Base-by-base conservation (phyloP, 1,140 invertebrate genomes). In the Pararge aegeria region DNA sequence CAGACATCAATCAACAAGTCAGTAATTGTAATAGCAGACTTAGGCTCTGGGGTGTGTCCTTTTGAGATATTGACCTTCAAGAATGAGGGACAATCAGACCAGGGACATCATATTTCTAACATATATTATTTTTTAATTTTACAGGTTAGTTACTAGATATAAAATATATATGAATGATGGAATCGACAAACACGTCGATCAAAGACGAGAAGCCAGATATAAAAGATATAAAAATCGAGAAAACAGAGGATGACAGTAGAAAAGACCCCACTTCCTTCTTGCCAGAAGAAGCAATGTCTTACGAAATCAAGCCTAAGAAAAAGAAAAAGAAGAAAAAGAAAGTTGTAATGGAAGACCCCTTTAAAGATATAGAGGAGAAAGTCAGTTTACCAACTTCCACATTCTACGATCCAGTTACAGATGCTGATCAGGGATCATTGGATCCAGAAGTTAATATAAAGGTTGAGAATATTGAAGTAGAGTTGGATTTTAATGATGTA, bases 401-500 rank as follows among this genome's bases (percentile, higher is more conserved):
- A 24, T 38, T 73, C 4, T 73, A 68, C 61, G 63, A 75, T 37
- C 55, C 70, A 3, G 40, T 46, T 1, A 29, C 50, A 51, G 56
- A 57, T 56, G 20, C 30, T 37, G 54, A 55, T 0, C 15, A 60
- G 48, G 52, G 55, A 55, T 19, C 59, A 40, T 24, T 74, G 29
- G 83, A 86, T 46, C 83, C 86, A 6, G 86, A 86, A 64, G 80
- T 87, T 15, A 82, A 63, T 72, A 87, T 89, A 16, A 89, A 89
- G 56, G 86, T 84, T 13, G 86, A 89, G 55, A 83, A 84, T 70
- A 89, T 89, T 55, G 86, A 89, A 61, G 86, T 89, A 2, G 80
- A 87, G 53, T 69, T 89, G 53, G 81, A 89, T 76, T 84, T 84
- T 65, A 80, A 89, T 76, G 83, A 89, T 80, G 85, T 88, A 62